Percentiles rank a stretch among this genome's conserved stretches.
These are phyloP conservation scores for Lycaon pictus DNA, from an alignment of 2,113 vertebrate genomes.

Conservation along the genomic window DNA sequence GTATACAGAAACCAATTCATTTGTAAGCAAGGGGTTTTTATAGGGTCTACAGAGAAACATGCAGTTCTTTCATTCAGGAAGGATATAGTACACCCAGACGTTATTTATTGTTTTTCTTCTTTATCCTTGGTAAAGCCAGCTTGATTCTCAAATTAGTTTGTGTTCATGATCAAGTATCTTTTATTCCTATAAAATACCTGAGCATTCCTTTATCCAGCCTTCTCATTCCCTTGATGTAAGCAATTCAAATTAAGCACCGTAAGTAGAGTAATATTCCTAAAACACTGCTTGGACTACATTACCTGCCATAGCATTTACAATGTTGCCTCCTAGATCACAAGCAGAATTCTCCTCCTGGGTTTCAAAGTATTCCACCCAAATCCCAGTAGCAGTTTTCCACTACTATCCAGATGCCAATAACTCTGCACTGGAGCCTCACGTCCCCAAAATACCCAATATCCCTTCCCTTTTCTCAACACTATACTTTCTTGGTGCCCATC, in stretches of 20 bases:
- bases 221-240: neutral
- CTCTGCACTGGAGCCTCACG: neutral
- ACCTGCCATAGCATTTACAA: neutral
- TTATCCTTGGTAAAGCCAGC: neutral
- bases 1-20: neutral
- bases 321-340: neutral
- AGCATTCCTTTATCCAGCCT: neutral
- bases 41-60: neutral
- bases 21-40: neutral
- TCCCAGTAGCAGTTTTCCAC: neutral
- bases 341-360: neutral
- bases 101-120: neutral
- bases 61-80: neutral
- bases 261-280: neutral
- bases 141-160: neutral
- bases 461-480: neutral
- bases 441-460: neutral
- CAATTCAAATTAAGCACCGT: neutral
- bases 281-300: neutral
- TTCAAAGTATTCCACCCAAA: neutral
- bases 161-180: neutral
- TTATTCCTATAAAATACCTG: neutral
- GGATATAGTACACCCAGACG: fast-evolving
- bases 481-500: neutral
- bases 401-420: neutral